Evolutionary conservation across 2,888 invertebrate genomes (phyloP), one percentile per base, ranked within the genome.

Genomic region (Elaeidobius kamerunicus): DNA sequence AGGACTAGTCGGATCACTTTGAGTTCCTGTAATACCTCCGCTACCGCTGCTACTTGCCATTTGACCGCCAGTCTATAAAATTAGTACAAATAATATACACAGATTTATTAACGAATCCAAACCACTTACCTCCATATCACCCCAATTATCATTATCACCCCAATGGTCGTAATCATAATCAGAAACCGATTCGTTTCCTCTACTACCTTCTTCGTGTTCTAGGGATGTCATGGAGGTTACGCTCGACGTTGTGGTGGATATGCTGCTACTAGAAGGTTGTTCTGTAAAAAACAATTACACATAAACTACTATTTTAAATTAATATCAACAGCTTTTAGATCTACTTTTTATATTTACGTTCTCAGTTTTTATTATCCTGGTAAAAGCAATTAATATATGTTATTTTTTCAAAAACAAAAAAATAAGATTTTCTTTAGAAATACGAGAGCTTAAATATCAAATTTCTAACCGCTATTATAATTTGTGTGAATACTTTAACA

Each of bases 141-240:
- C 92, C 92, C 92, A 92, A 68, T 84, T 84, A 44, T 89, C 89
- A 35, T 87, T 84, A 73, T 91, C 89, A 60, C 82, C 83, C 91
- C 92, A 92, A 69, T 87, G 87, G 61, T 87, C 88, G 61, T 86
- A 88, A 64, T 91, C 91, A 66, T 90, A 90, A 73, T 91, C 91
- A 0, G 90, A 89, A 1, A 86, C 86, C 1, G 88, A 88, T 65
- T 89, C 88, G 66, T 87, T 88, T 42, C 82, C 80, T 62, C 82
- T 80, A 66, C 83, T 83, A 57, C 81, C 83, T 67, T 84, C 78
- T 66, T 81, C 85, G 69, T 87, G 88, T 69, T 91, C 91, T 57
- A 91, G 74, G 30, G 91, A 91, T 44, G 91, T 90, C 86, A 91
- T 90, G 28, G 91, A 91, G 2, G 91, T 91, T 41, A 91, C 90